Evolutionary conservation across 2,113 vertebrate genomes (phyloP), one percentile per base, ranked within the genome.

Genomic region (Raphicerus campestris): DNA sequence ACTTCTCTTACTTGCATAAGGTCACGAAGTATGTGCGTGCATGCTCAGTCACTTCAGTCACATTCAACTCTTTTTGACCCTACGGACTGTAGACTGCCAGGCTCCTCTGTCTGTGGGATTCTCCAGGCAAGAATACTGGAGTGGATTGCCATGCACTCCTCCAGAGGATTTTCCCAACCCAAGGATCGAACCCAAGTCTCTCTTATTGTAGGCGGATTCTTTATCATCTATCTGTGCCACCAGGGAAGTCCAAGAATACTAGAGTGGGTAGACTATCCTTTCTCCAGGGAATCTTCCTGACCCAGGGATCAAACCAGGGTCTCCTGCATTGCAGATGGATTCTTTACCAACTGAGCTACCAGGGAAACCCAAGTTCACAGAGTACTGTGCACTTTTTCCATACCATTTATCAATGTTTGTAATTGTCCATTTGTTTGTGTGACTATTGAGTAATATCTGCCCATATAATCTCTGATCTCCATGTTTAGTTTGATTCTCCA

Each of bases 11-110:
- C 39, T 87, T 20, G 53, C 8, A 7, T 28, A 42, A 26, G 49
- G 28, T 78, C n/a, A 55, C 26, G 51, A 60, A 63, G 15, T 47
- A 24, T 0, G 0, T 70, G 63, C 5, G 0, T 35, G 19, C 19
- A 35, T 35, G 63, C 63, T 73, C 66, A 24, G 35, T 73, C n/a
- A 11, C 35, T 24, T 39, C 20, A 39, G 19, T 39, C 20, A 24
- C 39, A 10, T 73, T 6, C 20, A 22, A 39, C 35, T 73, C 66
- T 39, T 70, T 39, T 10, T 24, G 35, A 73, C n/a, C n/a, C 66
- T 6, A 39, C 39, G n/a, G 10, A 22, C 19, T 39, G n/a, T 6
- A 70, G 66, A 3, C 5, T 13, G 66, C 66, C 20, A 39, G n/a
- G 66, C 66, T 70, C 66, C n/a, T 70, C n/a, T 39, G n/a, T 70